phyloP scores from a whole-genome alignment of 2,888 invertebrate species.

The Plebejus melissa region DNA sequence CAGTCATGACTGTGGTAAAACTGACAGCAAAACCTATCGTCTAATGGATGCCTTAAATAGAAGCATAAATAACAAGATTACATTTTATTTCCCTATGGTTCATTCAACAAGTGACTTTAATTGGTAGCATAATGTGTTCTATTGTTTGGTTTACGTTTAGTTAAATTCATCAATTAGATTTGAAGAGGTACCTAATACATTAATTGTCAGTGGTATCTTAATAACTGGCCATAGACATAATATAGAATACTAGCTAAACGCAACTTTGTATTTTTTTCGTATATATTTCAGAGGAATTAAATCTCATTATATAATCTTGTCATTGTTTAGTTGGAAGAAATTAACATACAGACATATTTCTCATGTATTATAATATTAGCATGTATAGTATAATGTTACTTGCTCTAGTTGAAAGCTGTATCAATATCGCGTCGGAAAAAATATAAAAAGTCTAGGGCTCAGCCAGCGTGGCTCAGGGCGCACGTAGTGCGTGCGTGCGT shows the following conservation, averaged over 20 bases:
- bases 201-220: not conserved
- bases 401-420: not conserved
- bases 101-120: not conserved
- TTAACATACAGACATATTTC: no score
- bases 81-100: not conserved
- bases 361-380: not conserved
- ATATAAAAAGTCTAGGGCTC: not conserved
- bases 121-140: not conserved
- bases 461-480: not conserved
- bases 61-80: not conserved
- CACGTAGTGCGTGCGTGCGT: not conserved
- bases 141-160: not conserved
- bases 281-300: no score
- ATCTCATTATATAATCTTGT: no score
- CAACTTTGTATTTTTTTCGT: no score
- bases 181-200: not conserved
- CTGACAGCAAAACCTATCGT: no score
- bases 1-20: no score
- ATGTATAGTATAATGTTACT: not conserved
- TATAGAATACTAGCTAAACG: no score
- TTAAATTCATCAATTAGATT: not conserved
- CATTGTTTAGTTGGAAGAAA: no score
- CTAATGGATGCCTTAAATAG: not conserved
- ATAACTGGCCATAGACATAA: no score
- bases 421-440: not conserved